A percentile compares a stretch with the other conserved stretches of the same genome.
These are phyloP conservation scores for Callorhinus ursinus DNA, from an alignment of 2,113 vertebrate species.

Conservation along the genomic window DNA sequence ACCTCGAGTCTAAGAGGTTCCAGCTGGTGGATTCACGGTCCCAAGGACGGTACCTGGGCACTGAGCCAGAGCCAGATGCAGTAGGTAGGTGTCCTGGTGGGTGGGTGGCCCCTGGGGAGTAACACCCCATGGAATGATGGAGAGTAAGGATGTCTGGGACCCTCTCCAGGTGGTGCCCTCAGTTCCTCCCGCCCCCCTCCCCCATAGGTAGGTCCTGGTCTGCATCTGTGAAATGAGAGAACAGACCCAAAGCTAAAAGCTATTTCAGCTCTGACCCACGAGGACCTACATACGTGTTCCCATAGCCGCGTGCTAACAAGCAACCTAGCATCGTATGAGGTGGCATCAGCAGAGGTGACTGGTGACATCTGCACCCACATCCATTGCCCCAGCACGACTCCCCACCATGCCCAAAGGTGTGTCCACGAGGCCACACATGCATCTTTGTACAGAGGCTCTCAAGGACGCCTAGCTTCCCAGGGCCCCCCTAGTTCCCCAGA, in stretches of 20 bases:
- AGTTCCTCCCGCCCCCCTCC: no score
- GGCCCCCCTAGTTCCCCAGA: not conserved
- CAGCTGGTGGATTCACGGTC: slow-evolving; percentile 94
- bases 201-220: not conserved
- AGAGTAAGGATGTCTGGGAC: not conserved
- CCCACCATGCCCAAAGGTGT: not conserved
- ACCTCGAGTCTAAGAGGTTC: slow-evolving; percentile 86
- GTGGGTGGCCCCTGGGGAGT: not conserved
- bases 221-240: slow-evolving; percentile 31
- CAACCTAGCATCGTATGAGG: not conserved
- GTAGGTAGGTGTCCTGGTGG: slow-evolving; percentile 83
- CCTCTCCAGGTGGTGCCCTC: not conserved
- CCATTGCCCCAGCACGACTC: not conserved
- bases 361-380: not conserved
- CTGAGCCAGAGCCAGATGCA: slow-evolving; percentile 92
- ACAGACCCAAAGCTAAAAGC: not conserved
- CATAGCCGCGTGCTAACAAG: not conserved
- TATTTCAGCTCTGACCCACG: not conserved
- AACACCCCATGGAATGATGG: not conserved
- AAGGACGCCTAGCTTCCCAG: not conserved
- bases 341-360: not conserved
- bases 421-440: not conserved
- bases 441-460: not conserved
- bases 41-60: slow-evolving; percentile 90
- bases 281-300: not conserved